Evolutionary conservation across 2,113 vertebrate genomes (phyloP).

Genomic region (Accipiter virgatus): DNA sequence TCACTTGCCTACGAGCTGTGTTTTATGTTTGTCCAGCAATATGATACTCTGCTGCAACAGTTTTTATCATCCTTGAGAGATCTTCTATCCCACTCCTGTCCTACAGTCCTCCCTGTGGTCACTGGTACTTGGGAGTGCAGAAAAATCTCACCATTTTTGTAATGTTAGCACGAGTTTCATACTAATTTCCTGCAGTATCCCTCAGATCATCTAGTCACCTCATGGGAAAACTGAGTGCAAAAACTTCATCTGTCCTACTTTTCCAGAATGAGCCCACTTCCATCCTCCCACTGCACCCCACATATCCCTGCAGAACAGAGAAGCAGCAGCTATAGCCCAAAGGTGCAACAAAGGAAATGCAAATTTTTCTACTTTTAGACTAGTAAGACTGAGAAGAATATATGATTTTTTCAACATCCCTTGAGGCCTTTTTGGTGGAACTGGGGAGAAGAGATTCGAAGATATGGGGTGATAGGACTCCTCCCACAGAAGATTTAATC

Average conservation of each 20-base stretch:
- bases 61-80: neutral
- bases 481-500: neutral
- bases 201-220: neutral
- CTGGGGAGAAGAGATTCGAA: neutral
- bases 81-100: neutral
- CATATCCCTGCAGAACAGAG: neutral
- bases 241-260: conserved; percentile 15
- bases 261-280: neutral
- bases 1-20: neutral
- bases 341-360: conserved; percentile 7
- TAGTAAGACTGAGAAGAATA: neutral
- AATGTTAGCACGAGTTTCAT: neutral
- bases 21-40: neutral
- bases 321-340: neutral
- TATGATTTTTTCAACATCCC: neutral
- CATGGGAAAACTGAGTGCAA: neutral
- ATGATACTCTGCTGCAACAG: neutral
- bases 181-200: neutral
- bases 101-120: neutral
- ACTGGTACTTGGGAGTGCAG: neutral
- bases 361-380: neutral
- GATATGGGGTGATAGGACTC: neutral
- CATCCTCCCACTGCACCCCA: conserved; percentile 21
- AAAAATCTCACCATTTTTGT: neutral
- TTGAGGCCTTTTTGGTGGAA: neutral